A percentile compares a stretch with the other conserved stretches of the same genome.
These are phyloP conservation scores for Protobothrops mucrosquamatus DNA, from an alignment of 2,113 vertebrate species.

Conservation along the genomic window DNA sequence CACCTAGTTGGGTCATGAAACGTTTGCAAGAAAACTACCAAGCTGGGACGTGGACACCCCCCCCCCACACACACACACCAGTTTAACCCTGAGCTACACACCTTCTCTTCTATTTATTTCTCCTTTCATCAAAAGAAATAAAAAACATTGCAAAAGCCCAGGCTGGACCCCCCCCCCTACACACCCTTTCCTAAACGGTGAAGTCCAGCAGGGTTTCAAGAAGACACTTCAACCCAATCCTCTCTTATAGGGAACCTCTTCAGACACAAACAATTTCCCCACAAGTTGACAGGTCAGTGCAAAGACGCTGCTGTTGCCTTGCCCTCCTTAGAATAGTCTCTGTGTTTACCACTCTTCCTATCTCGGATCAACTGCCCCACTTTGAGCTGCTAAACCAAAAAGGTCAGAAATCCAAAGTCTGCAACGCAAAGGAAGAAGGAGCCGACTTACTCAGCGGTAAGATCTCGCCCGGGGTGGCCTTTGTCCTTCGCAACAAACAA, in stretches of 20 bases:
- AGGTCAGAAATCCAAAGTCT: too few species aligned
- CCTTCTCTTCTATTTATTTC: not conserved
- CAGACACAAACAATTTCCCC: not conserved
- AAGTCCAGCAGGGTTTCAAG: not conserved
- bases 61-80: too few species aligned
- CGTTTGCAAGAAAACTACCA: not conserved
- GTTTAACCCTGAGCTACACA: not conserved
- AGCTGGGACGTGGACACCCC: not conserved
- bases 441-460: not conserved
- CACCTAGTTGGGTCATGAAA: not conserved
- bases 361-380: not conserved
- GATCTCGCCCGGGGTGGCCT: not conserved
- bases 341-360: not conserved
- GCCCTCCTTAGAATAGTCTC: not conserved
- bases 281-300: not conserved
- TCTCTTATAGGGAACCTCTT: not conserved
- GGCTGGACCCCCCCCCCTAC: not conserved
- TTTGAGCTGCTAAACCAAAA: not conserved
- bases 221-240: not conserved
- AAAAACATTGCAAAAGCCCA: not conserved
- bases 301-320: not conserved
- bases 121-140: not conserved
- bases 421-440: not conserved
- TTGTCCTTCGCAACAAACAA: not conserved
- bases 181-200: not conserved